Evolutionary conservation across 2,113 vertebrate species (phyloP).

Genomic region (Solea senegalensis): DNA sequence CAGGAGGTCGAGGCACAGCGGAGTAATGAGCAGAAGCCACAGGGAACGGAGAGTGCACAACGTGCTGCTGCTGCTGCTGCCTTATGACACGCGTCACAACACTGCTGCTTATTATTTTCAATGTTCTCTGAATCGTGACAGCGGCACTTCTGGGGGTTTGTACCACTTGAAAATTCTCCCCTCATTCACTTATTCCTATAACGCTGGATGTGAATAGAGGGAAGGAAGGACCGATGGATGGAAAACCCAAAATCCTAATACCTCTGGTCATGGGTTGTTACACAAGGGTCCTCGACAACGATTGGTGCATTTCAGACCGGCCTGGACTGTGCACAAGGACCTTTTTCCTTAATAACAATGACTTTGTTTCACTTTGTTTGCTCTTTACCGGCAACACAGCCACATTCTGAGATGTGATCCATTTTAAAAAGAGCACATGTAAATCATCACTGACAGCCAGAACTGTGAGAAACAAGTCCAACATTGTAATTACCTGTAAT

Average conservation of each 20-base stretch:
- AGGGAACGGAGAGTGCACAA: not conserved
- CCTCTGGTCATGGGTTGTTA: too few relatives aligned
- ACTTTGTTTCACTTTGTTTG: too few relatives aligned
- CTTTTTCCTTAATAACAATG: too few relatives aligned
- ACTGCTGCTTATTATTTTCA: slow-evolving; percentile 7
- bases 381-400: too few relatives aligned
- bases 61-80: not conserved
- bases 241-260: too few relatives aligned
- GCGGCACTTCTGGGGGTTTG: not conserved
- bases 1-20: not conserved
- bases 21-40: slow-evolving; percentile 27
- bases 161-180: not conserved
- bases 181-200: not conserved
- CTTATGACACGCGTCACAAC: not conserved
- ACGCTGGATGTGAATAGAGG: too few relatives aligned
- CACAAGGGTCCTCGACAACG: too few relatives aligned
- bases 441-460: not conserved
- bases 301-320: too few relatives aligned
- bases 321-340: too few relatives aligned
- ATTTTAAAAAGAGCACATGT: not conserved
- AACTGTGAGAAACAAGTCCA: not conserved
- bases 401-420: too few relatives aligned
- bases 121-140: slow-evolving; percentile 2
- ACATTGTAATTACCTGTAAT: not conserved
- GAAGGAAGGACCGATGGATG: too few relatives aligned